phyloP scores from a whole-genome alignment of 2,888 invertebrate genomes.

The Acleris sparsana region DNA sequence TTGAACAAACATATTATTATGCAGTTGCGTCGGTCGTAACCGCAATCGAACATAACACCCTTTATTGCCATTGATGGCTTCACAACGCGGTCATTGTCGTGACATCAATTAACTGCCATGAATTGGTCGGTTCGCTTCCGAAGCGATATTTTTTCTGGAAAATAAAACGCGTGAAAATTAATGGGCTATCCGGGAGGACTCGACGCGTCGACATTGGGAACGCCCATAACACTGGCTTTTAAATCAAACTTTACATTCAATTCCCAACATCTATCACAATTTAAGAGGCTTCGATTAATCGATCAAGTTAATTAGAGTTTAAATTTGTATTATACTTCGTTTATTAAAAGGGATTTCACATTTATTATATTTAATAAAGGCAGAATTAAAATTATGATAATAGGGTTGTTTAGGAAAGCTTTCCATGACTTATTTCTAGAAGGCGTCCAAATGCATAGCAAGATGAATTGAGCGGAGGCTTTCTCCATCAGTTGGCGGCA shows the following conservation, averaged over 20 bases:
- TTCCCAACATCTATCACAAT: constrained; percentile 29
- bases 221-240: constrained; percentile 40
- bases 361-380: too few species aligned
- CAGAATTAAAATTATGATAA: too few species aligned
- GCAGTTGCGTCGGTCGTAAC: constrained; percentile 18
- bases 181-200: constrained; percentile 46
- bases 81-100: constrained; percentile 61
- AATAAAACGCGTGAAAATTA: constrained; percentile 54
- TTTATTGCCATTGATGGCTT: constrained; percentile 54
- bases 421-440: constrained; percentile 19
- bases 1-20: constrained; percentile 4
- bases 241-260: constrained; percentile 40
- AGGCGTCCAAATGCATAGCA: constrained; percentile 44
- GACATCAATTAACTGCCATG: constrained; percentile 60
- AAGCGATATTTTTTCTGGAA: constrained; percentile 50
- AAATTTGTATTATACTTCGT: too few species aligned
- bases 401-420: constrained; percentile 3
- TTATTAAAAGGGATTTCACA: too few species aligned
- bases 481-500: constrained; percentile 55
- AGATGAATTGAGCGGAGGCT: constrained; percentile 48
- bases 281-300: constrained; percentile 27
- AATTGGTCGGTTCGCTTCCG: constrained; percentile 52
- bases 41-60: constrained; percentile 42
- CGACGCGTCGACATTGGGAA: constrained; percentile 46
- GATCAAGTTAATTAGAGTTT: constrained; percentile 14